Evolutionary conservation across 2,797 vertebrate genomes (phyloP).

Genomic region (Synanceia verrucosa): DNA sequence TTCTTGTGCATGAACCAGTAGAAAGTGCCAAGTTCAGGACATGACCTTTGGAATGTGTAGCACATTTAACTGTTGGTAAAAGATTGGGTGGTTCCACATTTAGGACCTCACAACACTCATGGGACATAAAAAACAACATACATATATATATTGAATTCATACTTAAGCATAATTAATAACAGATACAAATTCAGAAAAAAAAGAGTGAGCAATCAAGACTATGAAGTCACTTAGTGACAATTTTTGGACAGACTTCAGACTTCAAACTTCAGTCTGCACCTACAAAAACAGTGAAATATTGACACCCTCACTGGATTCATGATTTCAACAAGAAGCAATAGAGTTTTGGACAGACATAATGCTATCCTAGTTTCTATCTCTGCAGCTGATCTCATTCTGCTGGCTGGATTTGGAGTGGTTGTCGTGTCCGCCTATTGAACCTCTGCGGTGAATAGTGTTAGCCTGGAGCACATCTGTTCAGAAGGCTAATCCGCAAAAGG

Average conservation of each 20-base stretch:
- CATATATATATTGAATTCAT: neutral
- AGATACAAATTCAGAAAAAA: neutral
- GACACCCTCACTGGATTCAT: neutral
- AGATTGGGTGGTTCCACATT: neutral
- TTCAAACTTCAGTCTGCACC: neutral
- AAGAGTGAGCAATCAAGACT: neutral
- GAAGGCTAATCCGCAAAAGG: slow-evolving; percentile 63
- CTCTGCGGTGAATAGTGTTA: slow-evolving; percentile 44
- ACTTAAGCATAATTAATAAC: neutral
- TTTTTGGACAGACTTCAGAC: neutral
- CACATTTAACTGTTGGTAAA: neutral
- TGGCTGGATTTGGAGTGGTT: slow-evolving; percentile 31
- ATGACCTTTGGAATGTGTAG: neutral
- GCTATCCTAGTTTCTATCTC: neutral
- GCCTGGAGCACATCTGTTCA: slow-evolving; percentile 66
- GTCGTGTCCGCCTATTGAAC: slow-evolving; percentile 46
- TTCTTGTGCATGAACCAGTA: neutral
- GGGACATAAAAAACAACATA: neutral
- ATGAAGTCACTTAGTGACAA: neutral
- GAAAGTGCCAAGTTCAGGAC: neutral
- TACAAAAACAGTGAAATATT: neutral
- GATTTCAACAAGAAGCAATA: neutral
- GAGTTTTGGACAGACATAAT: neutral
- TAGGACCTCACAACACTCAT: neutral
- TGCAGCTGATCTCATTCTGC: slow-evolving; percentile 48